Conservation (phyloP, 2,888 invertebrate species). For the Drosophila aldrichi region DNA sequence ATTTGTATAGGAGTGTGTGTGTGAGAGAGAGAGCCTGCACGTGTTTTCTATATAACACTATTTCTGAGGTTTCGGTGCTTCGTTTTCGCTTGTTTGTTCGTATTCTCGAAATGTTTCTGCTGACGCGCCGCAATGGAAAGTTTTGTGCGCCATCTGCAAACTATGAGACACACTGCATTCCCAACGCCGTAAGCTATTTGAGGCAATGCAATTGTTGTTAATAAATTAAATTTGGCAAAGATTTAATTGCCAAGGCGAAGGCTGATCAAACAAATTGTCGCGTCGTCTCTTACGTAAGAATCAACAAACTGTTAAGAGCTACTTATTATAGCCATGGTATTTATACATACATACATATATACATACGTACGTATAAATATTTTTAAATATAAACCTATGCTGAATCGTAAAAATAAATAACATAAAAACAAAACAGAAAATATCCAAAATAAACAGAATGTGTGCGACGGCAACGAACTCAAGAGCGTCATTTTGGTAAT, state of each 20-base stretch:
- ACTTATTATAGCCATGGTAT: slow-evolving; percentile 20
- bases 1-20: neutral
- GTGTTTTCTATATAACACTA: slow-evolving; percentile 38
- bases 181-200: slow-evolving; percentile 18
- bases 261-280: slow-evolving; percentile 42
- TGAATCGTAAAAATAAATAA: slow-evolving; percentile 56
- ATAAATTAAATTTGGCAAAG: slow-evolving; percentile 58
- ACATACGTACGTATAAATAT: slow-evolving; percentile 1
- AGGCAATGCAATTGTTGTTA: slow-evolving; percentile 52
- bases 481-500: slow-evolving; percentile 26
- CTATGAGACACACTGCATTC: neutral
- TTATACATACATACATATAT: slow-evolving; percentile 14
- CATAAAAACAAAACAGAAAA: slow-evolving; percentile 55
- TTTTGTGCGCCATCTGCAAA: slow-evolving; percentile 44
- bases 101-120: slow-evolving; percentile 44
- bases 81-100: slow-evolving; percentile 40
- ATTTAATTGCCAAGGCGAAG: slow-evolving; percentile 55
- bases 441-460: slow-evolving; percentile 71
- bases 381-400: slow-evolving; percentile 24
- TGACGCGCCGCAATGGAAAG: slow-evolving; percentile 56
- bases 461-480: slow-evolving; percentile 58
- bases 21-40: slow-evolving; percentile 31
- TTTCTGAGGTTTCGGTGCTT: slow-evolving; percentile 45
- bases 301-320: slow-evolving; percentile 66
- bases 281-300: slow-evolving; percentile 61